Base-by-base conservation (phyloP, 2,888 invertebrate species). In the Diploptera punctata region DNA sequence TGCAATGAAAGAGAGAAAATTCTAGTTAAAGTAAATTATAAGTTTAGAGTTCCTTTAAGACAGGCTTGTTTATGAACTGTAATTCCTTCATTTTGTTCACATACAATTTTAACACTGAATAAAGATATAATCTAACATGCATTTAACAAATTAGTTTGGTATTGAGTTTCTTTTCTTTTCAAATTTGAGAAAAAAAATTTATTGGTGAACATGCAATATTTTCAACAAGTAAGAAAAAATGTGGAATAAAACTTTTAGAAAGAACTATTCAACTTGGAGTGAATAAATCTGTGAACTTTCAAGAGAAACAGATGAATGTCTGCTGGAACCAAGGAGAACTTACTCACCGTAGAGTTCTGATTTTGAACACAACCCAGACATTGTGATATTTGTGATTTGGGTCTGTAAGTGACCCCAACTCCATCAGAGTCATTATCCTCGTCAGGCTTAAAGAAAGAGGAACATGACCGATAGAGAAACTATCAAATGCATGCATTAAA, bases 301-400 rank as follows among this genome's bases (percentile, higher is more conserved):
- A 26, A 54, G 54, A 54, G 16, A 26, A 26, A 26, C 2, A 7
- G 54, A 54, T 26, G 16, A 54, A 54, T 57, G 57, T 57, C 29
- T 57, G 57, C 29, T 57, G 57, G 57, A 16, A 29, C 57, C 57
- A 57, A 31, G 16, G n/a, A 43, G 5, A 67, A 18, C 26, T 60
- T 75, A 87, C 92, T 92, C 89, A 92, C 92, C 89, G 89, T 88
- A 79, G 92, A 91, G 84, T 89, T 89, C 83, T 90, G 89, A 78
- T 89, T 88, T 80, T 91, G 89, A 82, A 90, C 86, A 85, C 91
- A 92, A 82, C 90, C 86, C 81, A 92, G 86, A 84, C 91, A 92
- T 84, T 90, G 89, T 80, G 89, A 88, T 81, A 78, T 74, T 67
- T 77, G 75, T 76, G 82, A 83, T 80, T 83, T 84, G 72, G 88